Conservation (phyloP, 2,797 vertebrate genomes). For the Gymnocypris eckloni region DNA sequence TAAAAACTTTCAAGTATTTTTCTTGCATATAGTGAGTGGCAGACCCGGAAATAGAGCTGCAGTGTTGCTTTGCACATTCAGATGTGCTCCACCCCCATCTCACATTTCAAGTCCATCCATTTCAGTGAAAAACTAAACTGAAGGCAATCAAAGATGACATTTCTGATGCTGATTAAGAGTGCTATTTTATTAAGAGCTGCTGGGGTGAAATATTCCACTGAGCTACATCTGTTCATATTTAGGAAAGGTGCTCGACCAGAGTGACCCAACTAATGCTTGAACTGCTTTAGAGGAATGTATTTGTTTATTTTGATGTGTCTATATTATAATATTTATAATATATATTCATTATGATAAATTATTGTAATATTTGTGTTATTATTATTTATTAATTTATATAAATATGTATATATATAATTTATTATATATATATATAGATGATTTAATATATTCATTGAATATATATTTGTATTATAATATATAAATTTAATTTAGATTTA, state of each 20-base stretch:
- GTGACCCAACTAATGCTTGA: too few species aligned
- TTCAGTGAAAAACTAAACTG: neutral
- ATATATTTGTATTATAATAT: too few species aligned
- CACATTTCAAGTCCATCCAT: neutral
- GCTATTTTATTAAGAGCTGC: neutral
- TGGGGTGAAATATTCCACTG: neutral
- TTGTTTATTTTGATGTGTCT: too few species aligned
- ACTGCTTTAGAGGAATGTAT: too few species aligned
- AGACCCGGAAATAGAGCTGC: neutral
- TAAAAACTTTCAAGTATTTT: neutral
- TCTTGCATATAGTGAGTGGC: neutral
- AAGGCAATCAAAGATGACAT: neutral
- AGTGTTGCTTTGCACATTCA: neutral
- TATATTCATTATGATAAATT: too few species aligned
- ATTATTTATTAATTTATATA: too few species aligned
- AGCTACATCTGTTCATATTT: neutral
- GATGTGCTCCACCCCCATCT: neutral
- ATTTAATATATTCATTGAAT: too few species aligned
- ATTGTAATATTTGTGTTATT: too few species aligned
- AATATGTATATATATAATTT: too few species aligned
- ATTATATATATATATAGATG: too few species aligned
- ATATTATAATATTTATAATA: too few species aligned
- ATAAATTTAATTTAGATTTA: too few species aligned
- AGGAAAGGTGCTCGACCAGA: neutral
- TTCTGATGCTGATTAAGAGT: neutral